Conservation (phyloP, 2,888 invertebrate genomes). For the Gandaritis pyraliata region DNA sequence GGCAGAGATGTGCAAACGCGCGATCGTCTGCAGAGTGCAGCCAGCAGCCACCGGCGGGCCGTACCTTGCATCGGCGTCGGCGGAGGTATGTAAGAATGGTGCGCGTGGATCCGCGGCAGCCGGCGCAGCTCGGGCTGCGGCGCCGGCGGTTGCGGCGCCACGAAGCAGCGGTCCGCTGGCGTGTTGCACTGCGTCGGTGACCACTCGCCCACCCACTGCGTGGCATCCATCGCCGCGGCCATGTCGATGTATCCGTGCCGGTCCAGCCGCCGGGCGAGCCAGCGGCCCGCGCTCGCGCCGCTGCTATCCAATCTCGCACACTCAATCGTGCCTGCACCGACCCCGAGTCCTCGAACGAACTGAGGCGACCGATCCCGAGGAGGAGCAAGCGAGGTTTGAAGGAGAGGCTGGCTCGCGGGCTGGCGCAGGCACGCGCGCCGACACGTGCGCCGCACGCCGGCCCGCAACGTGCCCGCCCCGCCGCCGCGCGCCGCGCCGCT, state of each 20-base stretch:
- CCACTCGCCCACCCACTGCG: slow-evolving; percentile 5
- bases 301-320: slow-evolving; percentile 57
- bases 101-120: slow-evolving; percentile 6
- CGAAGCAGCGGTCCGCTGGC: slow-evolving; percentile 44
- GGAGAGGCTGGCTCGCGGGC: slow-evolving; percentile 58
- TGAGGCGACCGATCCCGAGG: slow-evolving; percentile 72
- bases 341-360: slow-evolving; percentile 38
- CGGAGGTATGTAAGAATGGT: not conserved
- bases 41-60: not conserved
- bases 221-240: slow-evolving; percentile 57
- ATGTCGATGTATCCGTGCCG: slow-evolving; percentile 85
- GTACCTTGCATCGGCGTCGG: slow-evolving; percentile 15
- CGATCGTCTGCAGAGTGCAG: not conserved
- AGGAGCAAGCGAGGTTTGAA: slow-evolving; percentile 75
- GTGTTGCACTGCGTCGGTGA: slow-evolving; percentile 3
- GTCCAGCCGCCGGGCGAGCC: slow-evolving; percentile 67
- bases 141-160: slow-evolving; percentile 46
- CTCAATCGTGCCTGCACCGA: slow-evolving; percentile 59
- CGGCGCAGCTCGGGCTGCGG: slow-evolving; percentile 7
- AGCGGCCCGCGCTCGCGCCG: slow-evolving; percentile 62
- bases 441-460: slow-evolving; percentile 72
- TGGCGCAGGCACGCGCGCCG: slow-evolving; percentile 29
- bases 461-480: slow-evolving; percentile 55
- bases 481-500: slow-evolving; percentile 6
- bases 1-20: too few species aligned